Evolutionary conservation across 2,888 invertebrate genomes (phyloP), one percentile per base, ranked within the genome.

Genomic region (Clistopyga incitator): DNA sequence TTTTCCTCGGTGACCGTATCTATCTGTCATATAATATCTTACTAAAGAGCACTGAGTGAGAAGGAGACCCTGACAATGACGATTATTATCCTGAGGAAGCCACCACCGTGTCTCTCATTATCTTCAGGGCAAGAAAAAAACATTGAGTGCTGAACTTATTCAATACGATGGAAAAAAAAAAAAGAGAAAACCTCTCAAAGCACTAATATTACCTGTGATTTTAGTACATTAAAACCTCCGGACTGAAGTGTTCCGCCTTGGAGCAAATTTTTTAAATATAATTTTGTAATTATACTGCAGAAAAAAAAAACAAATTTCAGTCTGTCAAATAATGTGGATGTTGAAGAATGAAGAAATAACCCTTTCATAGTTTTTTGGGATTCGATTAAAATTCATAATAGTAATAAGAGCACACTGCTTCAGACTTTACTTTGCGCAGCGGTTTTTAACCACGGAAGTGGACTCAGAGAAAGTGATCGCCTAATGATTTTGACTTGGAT

Each of bases 1-100:
- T 65, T 65, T 65, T 65, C 23, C 23, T 23, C 25, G 47, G 45
- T 65, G 52, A 52, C 18, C 50, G 52, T 18, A 18, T 50, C 29
- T 34, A 18, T 68, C 34, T 18, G 20, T 68, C 38, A 34, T 70
- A 34, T 54, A 29, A 29, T 34, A 20, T 6, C 4, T 23, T 38
- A 34, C 15, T 59, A 38, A 10, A 3, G 34, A 45, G 29, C 23
- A 54, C 54, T 20, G 18, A 52, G 20, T 52, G 52, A 20, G 15
- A 54, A 29, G 18, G 34, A n/a, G 34, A 50, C n/a, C 18, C 68
- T 29, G 50, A 68, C 68, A 68, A 52, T 42, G 11, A 68, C 29
- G 6, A 11, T 68, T 52, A 34, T 50, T 68, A 52, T 50, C 4
- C 29, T 1, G 34, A 20, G 15, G 11, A 34, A 15, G 25, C 25